Percentiles rank a stretch among this genome's conserved stretches.
phyloP scores from a whole-genome alignment of 2,113 vertebrate genomes.

The Coryphaenoides rupestris region DNA sequence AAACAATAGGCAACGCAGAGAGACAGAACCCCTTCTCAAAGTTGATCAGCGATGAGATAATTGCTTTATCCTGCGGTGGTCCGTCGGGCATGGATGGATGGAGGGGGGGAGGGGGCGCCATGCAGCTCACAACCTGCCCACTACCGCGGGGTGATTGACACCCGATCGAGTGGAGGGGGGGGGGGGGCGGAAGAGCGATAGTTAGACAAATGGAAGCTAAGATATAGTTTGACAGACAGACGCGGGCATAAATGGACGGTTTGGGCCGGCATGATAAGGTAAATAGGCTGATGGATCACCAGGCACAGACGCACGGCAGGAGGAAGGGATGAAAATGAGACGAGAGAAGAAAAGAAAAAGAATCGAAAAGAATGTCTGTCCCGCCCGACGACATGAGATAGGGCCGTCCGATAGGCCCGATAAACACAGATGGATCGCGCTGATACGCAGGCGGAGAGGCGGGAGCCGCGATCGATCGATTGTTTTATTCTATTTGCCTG shows the following conservation, averaged over 20 bases:
- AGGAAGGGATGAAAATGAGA: slow-evolving; percentile 47
- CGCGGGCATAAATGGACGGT: slow-evolving; percentile 77
- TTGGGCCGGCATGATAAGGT: slow-evolving; percentile 79
- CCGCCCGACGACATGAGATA: slow-evolving; percentile 66
- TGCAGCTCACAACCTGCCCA: slow-evolving; percentile 29
- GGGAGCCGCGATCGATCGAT: slow-evolving; percentile 69
- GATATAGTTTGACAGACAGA: slow-evolving; percentile 80
- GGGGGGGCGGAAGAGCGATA: too few relatives aligned
- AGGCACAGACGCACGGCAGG: slow-evolving; percentile 72
- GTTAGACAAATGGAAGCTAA: slow-evolving; percentile 78
- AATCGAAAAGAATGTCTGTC: slow-evolving; percentile 48
- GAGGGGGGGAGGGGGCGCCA: slow-evolving; percentile 41
- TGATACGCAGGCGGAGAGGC: slow-evolving; percentile 56
- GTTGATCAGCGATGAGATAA: slow-evolving; percentile 35
- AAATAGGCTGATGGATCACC: slow-evolving; percentile 80
- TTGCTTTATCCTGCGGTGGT: slow-evolving; percentile 45
- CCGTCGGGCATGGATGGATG: slow-evolving; percentile 23
- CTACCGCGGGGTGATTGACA: slow-evolving; percentile 69
- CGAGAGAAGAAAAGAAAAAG: slow-evolving; percentile 36
- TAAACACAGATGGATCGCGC: slow-evolving; percentile 77
- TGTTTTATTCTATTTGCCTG: slow-evolving; percentile 71
- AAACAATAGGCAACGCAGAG: too few relatives aligned
- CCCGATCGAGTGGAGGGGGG: slow-evolving; percentile 63
- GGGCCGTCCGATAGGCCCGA: slow-evolving; percentile 68
- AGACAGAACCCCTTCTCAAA: slow-evolving; percentile 20